A percentile compares a stretch with the other conserved stretches of the same genome.
Conservation (phyloP, 2,888 invertebrate species). For the Hyppa rectilinea region DNA sequence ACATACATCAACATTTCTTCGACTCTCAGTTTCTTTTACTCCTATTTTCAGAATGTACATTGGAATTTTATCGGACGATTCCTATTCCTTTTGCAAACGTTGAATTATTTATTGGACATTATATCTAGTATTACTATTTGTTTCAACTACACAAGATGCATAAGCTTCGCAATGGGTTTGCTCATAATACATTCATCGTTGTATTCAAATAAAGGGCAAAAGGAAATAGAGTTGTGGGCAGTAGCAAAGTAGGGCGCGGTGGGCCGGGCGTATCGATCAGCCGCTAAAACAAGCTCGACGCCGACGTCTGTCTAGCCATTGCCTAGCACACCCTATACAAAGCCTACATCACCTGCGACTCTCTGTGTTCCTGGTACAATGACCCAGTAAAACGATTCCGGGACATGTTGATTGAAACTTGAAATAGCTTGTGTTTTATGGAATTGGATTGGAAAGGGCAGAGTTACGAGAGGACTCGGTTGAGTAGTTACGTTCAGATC, state of each 20-base stretch:
- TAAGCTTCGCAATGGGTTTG: conserved; percentile 52
- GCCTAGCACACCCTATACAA: conserved; percentile 78
- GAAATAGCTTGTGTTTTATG: conserved; percentile 78
- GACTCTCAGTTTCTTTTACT: conserved; percentile 65
- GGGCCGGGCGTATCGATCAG: conserved; percentile 87
- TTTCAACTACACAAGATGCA: conserved; percentile 60
- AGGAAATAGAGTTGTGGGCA: conserved; percentile 82
- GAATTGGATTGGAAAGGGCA: conserved; percentile 75
- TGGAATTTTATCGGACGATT: conserved; percentile 66
- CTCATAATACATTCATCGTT: conserved; percentile 72
- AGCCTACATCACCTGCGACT: conserved; percentile 79
- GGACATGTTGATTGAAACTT: conserved; percentile 81
- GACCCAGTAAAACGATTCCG: conserved; percentile 83
- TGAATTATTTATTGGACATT: conserved; percentile 67
- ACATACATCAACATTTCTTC: conserved; percentile 64
- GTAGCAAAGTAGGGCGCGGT: conserved; percentile 85
- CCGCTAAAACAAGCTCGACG: conserved; percentile 84
- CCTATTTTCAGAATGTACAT: conserved; percentile 62
- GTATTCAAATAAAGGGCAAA: conserved; percentile 78
- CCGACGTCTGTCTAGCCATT: conserved; percentile 81
- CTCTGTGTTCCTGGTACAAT: conserved; percentile 81
- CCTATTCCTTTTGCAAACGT: conserved; percentile 64
- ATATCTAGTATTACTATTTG: conserved; percentile 64
- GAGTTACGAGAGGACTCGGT: conserved; percentile 61
- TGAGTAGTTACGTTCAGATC: conserved; percentile 52